Percentiles rank a stretch among this genome's conserved stretches.
phyloP scores from a whole-genome alignment of 2,888 invertebrate genomes.

The Neelides folsomi region DNA sequence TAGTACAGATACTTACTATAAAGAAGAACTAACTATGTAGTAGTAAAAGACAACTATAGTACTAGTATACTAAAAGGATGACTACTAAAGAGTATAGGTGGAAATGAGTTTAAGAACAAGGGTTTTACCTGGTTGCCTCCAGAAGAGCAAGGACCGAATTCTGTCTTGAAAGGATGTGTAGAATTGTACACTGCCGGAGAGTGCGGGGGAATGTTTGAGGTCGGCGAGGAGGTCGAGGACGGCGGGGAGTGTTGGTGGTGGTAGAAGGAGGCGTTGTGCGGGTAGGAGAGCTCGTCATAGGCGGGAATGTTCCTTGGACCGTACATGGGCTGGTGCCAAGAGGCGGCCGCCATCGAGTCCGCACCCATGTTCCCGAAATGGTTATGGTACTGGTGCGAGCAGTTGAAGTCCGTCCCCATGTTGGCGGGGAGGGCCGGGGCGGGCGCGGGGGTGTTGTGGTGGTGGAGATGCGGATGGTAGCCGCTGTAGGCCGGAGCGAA shows the following conservation, averaged over 20 bases:
- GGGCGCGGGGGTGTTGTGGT: constrained; percentile 11
- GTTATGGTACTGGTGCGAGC: constrained; percentile 21
- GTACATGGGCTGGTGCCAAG: constrained; percentile 24
- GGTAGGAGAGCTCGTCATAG: neutral
- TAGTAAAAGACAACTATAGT: neutral
- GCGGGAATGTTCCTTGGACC: constrained; percentile 12
- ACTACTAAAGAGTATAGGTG: neutral
- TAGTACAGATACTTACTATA: constrained; percentile 4
- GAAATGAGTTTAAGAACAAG: neutral
- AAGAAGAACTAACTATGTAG: constrained; percentile 1
- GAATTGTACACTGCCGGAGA: constrained; percentile 23
- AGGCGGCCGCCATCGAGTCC: constrained; percentile 21
- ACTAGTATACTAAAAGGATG: neutral
- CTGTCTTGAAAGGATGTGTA: constrained; percentile 24
- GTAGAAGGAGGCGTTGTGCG: constrained; percentile 28
- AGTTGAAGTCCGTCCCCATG: constrained; percentile 29
- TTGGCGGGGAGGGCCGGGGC: constrained; percentile 22
- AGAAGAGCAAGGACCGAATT: constrained; percentile 33
- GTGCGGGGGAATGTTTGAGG: constrained; percentile 1
- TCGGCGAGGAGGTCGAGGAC: constrained; percentile 32
- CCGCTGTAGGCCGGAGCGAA: constrained; percentile 21
- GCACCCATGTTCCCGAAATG: constrained; percentile 28
- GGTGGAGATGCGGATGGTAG: constrained; percentile 12
- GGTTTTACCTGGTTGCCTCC: constrained; percentile 27
- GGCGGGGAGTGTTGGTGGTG: constrained; percentile 31